A percentile compares a stretch with the other conserved stretches of the same genome.
Evolutionary conservation across 2,888 invertebrate genomes (phyloP).

Genomic region (Endomychus coccineus): DNA sequence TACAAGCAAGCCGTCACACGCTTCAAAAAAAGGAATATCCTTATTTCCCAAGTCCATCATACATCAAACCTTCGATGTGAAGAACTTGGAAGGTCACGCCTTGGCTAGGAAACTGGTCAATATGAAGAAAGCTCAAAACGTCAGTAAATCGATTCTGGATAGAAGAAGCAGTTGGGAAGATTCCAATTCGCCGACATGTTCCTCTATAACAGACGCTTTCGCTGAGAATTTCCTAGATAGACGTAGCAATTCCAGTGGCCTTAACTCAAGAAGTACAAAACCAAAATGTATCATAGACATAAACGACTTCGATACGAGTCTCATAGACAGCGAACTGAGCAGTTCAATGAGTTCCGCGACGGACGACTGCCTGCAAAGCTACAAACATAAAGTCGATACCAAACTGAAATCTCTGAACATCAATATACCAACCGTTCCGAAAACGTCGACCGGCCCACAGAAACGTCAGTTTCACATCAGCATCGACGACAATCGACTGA

Average conservation of each 20-base stretch:
- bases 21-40: no score
- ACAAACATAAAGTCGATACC: conserved; percentile 33
- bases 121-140: no score
- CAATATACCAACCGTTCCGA: conserved; percentile 27
- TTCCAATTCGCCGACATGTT: conserved; percentile 22
- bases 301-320: conserved; percentile 23
- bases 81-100: no score
- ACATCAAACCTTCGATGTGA: no score
- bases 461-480: conserved; percentile 1
- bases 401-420: conserved; percentile 33
- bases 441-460: conserved; percentile 12
- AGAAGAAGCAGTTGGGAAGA: conserved; percentile 28
- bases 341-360: conserved; percentile 17
- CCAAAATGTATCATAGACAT: conserved; percentile 27
- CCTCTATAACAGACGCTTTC: conserved; percentile 12
- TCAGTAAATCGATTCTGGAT: no score
- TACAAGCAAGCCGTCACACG: no score
- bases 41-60: no score
- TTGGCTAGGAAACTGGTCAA: no score
- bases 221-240: conserved; percentile 7
- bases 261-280: conserved; percentile 10
- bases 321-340: conserved; percentile 14
- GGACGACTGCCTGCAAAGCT: conserved; percentile 29
- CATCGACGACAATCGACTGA: conserved; percentile 21
- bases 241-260: conserved; percentile 17